Evolutionary conservation across 1,140 invertebrate genomes (phyloP).

Genomic region (Thaumatotibia leucotreta): DNA sequence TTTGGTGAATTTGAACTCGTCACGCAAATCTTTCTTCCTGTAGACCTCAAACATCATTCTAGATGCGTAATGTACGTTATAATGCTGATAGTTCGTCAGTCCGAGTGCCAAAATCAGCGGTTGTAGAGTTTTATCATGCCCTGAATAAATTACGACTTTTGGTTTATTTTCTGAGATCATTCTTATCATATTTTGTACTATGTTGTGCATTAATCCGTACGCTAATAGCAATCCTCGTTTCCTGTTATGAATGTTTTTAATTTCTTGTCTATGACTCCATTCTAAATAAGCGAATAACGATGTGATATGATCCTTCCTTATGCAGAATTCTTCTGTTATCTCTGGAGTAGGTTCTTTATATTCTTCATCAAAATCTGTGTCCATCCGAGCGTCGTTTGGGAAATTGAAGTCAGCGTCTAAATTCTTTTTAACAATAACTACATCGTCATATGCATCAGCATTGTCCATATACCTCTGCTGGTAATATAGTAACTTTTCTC

Average conservation of each 20-base stretch:
- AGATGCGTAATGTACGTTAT: constrained; percentile 86
- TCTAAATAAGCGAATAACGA: constrained; percentile 85
- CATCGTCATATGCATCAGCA: constrained; percentile 69
- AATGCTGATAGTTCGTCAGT: constrained; percentile 76
- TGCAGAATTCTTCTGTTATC: constrained; percentile 75
- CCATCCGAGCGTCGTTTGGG: constrained; percentile 63
- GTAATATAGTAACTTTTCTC: constrained; percentile 71
- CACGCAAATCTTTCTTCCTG: constrained; percentile 71
- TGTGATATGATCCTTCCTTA: constrained; percentile 83
- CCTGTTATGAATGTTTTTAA: constrained; percentile 80
- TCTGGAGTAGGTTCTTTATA: constrained; percentile 65
- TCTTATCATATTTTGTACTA: constrained; percentile 86
- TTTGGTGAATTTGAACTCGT: constrained; percentile 75
- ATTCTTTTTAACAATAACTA: constrained; percentile 73
- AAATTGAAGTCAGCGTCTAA: constrained; percentile 75
- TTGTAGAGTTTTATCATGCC: constrained; percentile 93
- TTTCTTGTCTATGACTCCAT: constrained; percentile 83
- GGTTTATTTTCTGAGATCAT: constrained; percentile 87
- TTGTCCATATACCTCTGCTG: constrained; percentile 72
- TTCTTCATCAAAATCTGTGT: constrained; percentile 68
- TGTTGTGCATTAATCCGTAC: constrained; percentile 86
- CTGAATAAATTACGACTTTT: constrained; percentile 91
- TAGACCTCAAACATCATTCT: constrained; percentile 91
- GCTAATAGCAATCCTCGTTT: constrained; percentile 83
- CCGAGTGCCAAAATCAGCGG: constrained; percentile 89